Evolutionary conservation across 2,113 vertebrate genomes (phyloP).

Genomic region (Archocentrus centrarchus): DNA sequence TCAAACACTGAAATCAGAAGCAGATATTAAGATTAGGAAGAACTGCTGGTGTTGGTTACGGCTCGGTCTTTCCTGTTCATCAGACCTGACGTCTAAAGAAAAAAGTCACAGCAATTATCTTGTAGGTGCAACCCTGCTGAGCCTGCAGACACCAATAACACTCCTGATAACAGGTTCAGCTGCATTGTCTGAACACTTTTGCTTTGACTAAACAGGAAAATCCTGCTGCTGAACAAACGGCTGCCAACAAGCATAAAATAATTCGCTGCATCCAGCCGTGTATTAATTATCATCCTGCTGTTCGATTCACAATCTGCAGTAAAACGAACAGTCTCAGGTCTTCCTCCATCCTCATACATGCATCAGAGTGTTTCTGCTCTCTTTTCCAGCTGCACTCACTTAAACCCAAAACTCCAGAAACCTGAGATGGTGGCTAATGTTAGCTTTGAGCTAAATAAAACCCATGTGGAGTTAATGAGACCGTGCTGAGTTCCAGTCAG

Average conservation of each 20-base stretch:
- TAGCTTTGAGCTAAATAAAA: constrained; percentile 44
- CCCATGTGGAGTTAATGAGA: constrained; percentile 32
- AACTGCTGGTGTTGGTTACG: fast-evolving
- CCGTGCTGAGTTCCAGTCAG: constrained; percentile 2
- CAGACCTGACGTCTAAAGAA: not conserved
- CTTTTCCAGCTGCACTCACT: constrained; percentile 41
- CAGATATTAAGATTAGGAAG: not conserved
- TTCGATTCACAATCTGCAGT: constrained; percentile 9
- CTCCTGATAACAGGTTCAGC: not conserved
- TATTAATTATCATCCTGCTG: fast-evolving
- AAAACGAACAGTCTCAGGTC: not conserved
- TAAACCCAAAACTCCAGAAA: not conserved
- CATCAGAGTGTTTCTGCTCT: constrained; percentile 1
- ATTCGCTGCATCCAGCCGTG: not conserved
- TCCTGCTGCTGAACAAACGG: not conserved
- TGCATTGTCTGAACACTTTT: not conserved
- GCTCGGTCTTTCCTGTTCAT: not conserved
- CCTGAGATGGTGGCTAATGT: not conserved
- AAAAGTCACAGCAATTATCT: not conserved
- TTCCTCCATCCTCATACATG: not conserved
- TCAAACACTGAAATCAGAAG: not conserved
- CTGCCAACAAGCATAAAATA: not conserved
- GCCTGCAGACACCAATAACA: not conserved
- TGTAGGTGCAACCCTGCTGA: not conserved
- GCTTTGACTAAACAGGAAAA: not conserved